Evolutionary conservation across 1,140 invertebrate genomes (phyloP).

Genomic region (Macrobrachium nipponense): DNA sequence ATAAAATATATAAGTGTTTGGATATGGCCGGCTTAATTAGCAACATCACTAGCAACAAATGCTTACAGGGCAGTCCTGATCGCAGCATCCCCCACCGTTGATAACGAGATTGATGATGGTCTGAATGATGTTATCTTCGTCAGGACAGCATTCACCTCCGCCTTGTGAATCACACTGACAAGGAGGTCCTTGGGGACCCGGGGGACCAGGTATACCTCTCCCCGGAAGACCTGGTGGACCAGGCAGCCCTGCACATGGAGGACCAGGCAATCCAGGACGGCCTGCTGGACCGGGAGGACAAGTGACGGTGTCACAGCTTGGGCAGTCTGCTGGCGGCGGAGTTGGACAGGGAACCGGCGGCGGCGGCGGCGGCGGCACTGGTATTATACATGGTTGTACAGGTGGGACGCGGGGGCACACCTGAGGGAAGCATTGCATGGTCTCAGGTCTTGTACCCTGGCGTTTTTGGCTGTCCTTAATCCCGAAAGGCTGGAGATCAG

Average conservation of each 20-base stretch:
- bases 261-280: constrained; percentile 17
- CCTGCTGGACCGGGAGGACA: constrained; percentile 34
- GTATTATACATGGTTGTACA: neutral
- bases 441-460: neutral
- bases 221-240: constrained; percentile 27
- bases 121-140: neutral
- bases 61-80: constrained; percentile 18
- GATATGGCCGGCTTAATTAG: neutral
- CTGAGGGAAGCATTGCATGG: neutral
- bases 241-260: constrained; percentile 2
- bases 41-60: neutral
- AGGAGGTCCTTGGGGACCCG: constrained; percentile 14
- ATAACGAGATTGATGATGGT: neutral
- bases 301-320: neutral
- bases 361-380: neutral
- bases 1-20: neutral
- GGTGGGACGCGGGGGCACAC: neutral
- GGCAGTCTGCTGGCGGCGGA: neutral
- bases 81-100: constrained; percentile 5
- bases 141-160: neutral
- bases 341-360: neutral
- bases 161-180: neutral
- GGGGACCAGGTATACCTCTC: constrained; percentile 22
- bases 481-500: neutral
- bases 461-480: neutral